phyloP scores from a whole-genome alignment of 2,113 vertebrate genomes.

The Bambusicola thoracicus region DNA sequence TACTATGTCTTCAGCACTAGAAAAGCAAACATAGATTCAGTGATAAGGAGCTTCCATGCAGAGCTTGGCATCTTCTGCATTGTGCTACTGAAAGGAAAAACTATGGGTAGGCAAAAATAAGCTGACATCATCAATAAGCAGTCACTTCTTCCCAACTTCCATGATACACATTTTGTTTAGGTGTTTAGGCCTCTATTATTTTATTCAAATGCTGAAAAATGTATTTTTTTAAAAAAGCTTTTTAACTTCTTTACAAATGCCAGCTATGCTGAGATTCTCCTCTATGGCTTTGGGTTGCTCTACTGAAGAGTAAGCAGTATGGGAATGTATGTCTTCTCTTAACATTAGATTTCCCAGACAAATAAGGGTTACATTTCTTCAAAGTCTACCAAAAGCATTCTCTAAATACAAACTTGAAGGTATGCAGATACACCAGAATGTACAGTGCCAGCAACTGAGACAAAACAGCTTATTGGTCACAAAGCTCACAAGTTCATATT shows the following conservation, averaged over 20 bases:
- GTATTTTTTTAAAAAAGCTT: not conserved
- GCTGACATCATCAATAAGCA: not conserved
- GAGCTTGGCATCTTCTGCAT: not conserved
- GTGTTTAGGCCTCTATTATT: not conserved
- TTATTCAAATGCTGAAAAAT: not conserved
- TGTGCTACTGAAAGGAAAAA: not conserved
- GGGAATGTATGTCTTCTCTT: not conserved
- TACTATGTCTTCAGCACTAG: slow-evolving; percentile 93
- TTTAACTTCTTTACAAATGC: not conserved
- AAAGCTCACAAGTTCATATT: not conserved
- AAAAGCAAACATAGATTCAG: not conserved
- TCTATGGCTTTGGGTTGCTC: not conserved
- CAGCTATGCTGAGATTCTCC: not conserved
- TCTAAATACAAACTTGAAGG: not conserved
- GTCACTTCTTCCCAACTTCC: not conserved
- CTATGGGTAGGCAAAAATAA: not conserved
- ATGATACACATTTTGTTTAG: not conserved
- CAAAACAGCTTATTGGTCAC: not conserved
- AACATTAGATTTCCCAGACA: not conserved
- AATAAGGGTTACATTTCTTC: not conserved
- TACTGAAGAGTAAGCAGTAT: not conserved
- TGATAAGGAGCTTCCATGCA: rapidly evolving
- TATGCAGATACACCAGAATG: not conserved
- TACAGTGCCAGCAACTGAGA: not conserved
- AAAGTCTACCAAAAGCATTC: not conserved